A percentile compares a stretch with the other conserved stretches of the same genome.
phyloP scores from a whole-genome alignment of 1,140 invertebrate genomes.

The Scaptomyza pallida region DNA sequence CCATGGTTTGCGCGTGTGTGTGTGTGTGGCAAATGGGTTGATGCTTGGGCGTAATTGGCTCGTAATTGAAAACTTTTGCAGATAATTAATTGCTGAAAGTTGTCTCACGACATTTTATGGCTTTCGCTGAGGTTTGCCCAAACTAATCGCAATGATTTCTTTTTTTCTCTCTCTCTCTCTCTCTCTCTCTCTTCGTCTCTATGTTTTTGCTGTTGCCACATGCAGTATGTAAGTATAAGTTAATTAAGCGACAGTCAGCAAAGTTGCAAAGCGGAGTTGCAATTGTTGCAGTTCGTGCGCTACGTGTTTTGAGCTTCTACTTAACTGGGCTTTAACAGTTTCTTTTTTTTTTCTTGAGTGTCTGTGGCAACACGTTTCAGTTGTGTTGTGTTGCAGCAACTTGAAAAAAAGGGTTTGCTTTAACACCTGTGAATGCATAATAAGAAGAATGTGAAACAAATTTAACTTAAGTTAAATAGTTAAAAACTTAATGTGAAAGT shows the following conservation, averaged over 20 bases:
- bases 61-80: constrained; percentile 78
- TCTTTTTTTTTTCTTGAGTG: neutral
- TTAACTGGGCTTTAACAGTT: constrained; percentile 6
- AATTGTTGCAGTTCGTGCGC: constrained; percentile 26
- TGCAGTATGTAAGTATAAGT: constrained; percentile 61
- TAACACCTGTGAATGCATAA: neutral
- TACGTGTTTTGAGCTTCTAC: constrained; percentile 31
- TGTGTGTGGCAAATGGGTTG: constrained; percentile 30
- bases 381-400: constrained; percentile 5
- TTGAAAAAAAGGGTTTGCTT: neutral
- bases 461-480: neutral
- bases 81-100: constrained; percentile 78
- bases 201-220: too few species aligned
- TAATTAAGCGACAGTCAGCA: constrained; percentile 64
- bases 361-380: constrained; percentile 11
- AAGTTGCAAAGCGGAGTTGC: constrained; percentile 30
- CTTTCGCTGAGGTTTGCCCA: constrained; percentile 64
- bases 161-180: constrained; percentile 5
- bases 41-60: constrained; percentile 64
- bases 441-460: neutral
- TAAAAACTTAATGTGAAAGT: neutral
- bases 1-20: constrained; percentile 5
- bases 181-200: constrained; percentile 2
- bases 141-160: constrained; percentile 25
- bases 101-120: constrained; percentile 75